phyloP scores from a whole-genome alignment of 2,113 vertebrate genomes.

The Phylloscopus trochiloides region DNA sequence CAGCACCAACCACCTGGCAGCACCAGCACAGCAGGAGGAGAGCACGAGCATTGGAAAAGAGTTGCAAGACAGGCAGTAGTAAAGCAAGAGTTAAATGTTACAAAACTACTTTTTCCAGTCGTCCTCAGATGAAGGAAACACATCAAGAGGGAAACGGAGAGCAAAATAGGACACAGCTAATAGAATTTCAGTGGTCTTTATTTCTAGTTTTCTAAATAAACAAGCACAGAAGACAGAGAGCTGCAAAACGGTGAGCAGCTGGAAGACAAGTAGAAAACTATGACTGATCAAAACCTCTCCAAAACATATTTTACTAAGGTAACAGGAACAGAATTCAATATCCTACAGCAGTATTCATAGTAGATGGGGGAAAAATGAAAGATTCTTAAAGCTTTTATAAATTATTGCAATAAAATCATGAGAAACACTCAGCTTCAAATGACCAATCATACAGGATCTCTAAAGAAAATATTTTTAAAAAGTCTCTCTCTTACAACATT shows the following conservation, averaged over 20 bases:
- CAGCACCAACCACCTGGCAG: accelerated
- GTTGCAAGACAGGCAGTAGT: accelerated
- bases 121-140: neutral
- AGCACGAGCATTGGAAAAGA: accelerated
- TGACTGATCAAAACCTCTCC: neutral
- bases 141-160: neutral
- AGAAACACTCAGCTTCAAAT: neutral
- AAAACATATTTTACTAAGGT: neutral
- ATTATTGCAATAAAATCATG: neutral
- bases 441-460: neutral
- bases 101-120: neutral
- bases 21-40: neutral
- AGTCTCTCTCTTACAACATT: too few species aligned
- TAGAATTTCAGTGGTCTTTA: neutral
- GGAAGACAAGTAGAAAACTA: neutral
- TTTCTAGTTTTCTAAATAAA: neutral
- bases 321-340: neutral
- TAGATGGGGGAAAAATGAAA: neutral
- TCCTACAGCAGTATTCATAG: neutral
- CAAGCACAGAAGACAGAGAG: neutral
- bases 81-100: neutral
- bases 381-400: conserved; percentile 11
- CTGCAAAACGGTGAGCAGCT: neutral
- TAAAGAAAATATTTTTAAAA: neutral
- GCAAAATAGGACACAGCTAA: neutral